A percentile compares a stretch with the other conserved stretches of the same genome.
Evolutionary conservation across 2,888 invertebrate species (phyloP).

Genomic region (Azorinus chamasolen): DNA sequence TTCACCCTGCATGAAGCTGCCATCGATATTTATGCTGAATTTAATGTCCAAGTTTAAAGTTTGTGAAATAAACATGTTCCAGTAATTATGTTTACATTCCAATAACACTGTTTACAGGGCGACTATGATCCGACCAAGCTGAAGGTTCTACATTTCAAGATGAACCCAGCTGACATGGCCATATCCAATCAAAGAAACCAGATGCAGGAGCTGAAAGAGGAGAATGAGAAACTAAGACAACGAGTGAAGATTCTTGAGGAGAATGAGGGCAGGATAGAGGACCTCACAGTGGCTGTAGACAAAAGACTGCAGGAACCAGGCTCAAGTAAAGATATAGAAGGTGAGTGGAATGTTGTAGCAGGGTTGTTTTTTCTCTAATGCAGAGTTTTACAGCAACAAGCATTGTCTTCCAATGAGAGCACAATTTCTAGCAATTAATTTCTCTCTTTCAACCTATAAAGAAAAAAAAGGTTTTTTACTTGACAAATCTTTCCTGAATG

Average conservation of each 20-base stretch:
- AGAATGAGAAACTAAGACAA: constrained; percentile 78
- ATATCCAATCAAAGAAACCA: constrained; percentile 71
- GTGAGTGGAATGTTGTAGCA: constrained; percentile 62
- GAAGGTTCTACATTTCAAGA: constrained; percentile 81
- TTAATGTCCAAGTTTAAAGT: no score
- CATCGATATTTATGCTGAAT: no score
- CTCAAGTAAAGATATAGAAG: constrained; percentile 80
- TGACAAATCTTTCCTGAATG: no score
- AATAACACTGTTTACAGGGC: constrained; percentile 72
- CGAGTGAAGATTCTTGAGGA: constrained; percentile 81
- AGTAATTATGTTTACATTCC: no score
- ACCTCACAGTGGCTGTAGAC: constrained; percentile 81
- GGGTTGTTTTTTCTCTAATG: no score
- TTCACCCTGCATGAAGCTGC: no score
- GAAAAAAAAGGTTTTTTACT: no score
- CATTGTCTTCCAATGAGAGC: no score
- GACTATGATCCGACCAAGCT: constrained; percentile 84
- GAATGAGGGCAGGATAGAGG: constrained; percentile 75
- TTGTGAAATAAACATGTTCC: no score
- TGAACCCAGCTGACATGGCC: constrained; percentile 81
- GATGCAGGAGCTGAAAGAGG: constrained; percentile 72
- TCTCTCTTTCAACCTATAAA: no score
- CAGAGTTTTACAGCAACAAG: no score
- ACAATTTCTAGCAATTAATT: no score
- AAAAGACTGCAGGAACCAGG: constrained; percentile 78